Evolutionary conservation across 2,797 vertebrate species (phyloP).

Genomic region (Choloepus didactylus): DNA sequence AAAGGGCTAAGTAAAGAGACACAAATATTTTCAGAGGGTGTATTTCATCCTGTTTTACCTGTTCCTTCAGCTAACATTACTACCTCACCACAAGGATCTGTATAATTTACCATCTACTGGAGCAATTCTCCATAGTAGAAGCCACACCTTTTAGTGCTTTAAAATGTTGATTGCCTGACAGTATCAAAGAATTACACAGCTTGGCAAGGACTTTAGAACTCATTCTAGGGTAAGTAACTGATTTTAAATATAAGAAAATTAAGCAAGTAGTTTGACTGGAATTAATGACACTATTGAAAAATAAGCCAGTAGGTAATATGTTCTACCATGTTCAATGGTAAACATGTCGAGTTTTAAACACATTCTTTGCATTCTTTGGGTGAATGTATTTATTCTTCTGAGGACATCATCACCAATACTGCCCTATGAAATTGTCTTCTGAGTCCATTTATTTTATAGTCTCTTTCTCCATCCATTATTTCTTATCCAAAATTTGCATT

Average conservation of each 20-base stretch:
- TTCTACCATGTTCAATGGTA: background rate
- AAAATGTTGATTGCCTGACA: background rate
- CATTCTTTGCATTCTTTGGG: background rate
- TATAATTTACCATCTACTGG: background rate
- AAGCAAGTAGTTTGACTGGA: background rate
- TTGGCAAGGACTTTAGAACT: background rate
- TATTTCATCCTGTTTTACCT: slow-evolving; percentile 16
- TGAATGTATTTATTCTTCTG: background rate
- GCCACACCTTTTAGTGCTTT: background rate
- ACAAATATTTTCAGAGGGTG: background rate
- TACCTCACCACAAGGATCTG: background rate
- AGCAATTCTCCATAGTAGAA: background rate
- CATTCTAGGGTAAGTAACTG: background rate
- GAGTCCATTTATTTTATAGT: background rate
- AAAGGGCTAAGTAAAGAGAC: slow-evolving; percentile 24
- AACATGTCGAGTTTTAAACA: background rate
- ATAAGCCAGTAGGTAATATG: background rate
- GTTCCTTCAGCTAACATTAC: slow-evolving; percentile 10
- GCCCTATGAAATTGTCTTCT: background rate
- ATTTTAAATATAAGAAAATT: background rate
- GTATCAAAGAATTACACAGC: background rate
- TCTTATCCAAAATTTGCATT: background rate
- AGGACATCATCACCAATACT: background rate
- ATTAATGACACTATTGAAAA: background rate
- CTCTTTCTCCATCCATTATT: background rate